phyloP scores from a whole-genome alignment of 2,797 vertebrate genomes.

The Bradypodion ventrale region DNA sequence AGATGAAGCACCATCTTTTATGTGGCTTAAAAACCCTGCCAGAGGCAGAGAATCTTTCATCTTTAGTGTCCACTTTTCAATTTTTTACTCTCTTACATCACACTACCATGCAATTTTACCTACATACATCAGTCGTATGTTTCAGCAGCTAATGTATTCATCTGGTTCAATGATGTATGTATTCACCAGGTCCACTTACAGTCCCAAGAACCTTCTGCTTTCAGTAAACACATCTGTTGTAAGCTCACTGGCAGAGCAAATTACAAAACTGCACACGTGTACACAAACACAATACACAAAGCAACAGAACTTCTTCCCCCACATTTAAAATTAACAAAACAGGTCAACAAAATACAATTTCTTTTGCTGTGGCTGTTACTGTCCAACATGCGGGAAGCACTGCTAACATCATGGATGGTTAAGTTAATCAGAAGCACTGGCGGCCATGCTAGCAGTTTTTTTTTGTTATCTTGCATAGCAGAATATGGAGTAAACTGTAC shows the following conservation, averaged over 20 bases:
- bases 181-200: not conserved
- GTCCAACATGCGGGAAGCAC: conserved; percentile 76
- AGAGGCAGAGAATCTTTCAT: not conserved
- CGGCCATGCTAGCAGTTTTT: conserved; percentile 61
- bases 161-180: not conserved
- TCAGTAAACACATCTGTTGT: conserved; percentile 25
- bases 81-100: not conserved
- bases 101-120: not conserved
- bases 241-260: conserved; percentile 53
- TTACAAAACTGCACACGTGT: conserved; percentile 46
- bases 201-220: not conserved
- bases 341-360: conserved; percentile 58
- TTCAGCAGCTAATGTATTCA: not conserved
- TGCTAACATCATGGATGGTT: conserved; percentile 58
- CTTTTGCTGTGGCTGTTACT: conserved; percentile 57
- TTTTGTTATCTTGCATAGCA: conserved; percentile 40
- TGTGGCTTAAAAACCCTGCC: not conserved
- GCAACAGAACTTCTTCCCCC: not conserved
- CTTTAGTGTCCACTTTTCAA: not conserved
- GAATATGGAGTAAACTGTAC: conserved; percentile 57
- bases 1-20: not conserved
- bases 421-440: conserved; percentile 72
- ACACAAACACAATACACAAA: not conserved
- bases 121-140: not conserved
- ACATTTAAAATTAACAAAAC: conserved; percentile 61